Percentiles rank a stretch among this genome's conserved stretches.
These are phyloP conservation scores for Mesoligia furuncula DNA, from an alignment of 2,888 invertebrate genomes.

Conservation along the genomic window DNA sequence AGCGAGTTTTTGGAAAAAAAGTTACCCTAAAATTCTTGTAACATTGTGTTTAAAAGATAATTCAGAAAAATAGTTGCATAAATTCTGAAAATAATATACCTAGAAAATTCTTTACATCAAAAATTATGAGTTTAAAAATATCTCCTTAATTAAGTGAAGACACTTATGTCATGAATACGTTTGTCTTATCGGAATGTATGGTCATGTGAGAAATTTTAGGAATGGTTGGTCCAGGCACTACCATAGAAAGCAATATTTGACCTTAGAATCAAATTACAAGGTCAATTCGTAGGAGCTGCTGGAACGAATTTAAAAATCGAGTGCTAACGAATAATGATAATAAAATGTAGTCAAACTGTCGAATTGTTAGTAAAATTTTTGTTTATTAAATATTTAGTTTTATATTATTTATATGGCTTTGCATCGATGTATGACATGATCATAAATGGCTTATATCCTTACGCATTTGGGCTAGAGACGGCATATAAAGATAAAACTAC, in stretches of 20 bases:
- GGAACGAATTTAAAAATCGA: conserved; percentile 77
- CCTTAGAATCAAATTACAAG: conserved; percentile 63
- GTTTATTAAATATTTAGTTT: background rate
- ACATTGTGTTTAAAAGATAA: background rate
- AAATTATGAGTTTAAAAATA: background rate
- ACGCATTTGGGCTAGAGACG: conserved; percentile 18
- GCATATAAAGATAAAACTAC: conserved; percentile 7
- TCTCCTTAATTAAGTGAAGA: conserved; percentile 2
- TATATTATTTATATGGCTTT: conserved; percentile 25
- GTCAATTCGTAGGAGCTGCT: conserved; percentile 67
- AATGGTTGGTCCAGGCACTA: conserved; percentile 53
- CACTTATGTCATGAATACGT: conserved; percentile 24
- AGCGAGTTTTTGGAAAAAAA: background rate
- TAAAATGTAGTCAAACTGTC: conserved; percentile 64
- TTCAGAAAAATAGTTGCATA: background rate
- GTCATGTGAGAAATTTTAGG: background rate
- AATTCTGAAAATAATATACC: background rate
- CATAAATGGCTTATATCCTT: conserved; percentile 3
- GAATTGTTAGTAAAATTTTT: conserved; percentile 41
- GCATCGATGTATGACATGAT: conserved; percentile 10
- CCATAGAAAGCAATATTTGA: conserved; percentile 48
- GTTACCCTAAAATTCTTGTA: background rate
- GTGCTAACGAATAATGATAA: conserved; percentile 73
- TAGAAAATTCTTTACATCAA: background rate
- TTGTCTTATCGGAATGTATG: conserved; percentile 18